phyloP scores from a whole-genome alignment of 2,888 invertebrate genomes.

The Pseudanteris insignis region DNA sequence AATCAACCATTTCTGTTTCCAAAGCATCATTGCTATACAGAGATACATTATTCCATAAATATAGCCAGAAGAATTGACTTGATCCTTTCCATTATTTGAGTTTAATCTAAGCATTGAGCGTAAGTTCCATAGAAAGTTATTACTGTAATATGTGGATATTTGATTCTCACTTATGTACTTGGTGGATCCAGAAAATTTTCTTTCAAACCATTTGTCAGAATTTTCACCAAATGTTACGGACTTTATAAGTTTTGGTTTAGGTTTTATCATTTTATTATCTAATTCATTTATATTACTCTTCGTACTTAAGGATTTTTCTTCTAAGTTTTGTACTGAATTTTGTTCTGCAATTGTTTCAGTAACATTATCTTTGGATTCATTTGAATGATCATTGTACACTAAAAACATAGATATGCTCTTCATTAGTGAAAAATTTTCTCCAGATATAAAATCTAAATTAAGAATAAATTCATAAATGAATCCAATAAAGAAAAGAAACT shows the following conservation, averaged over 20 bases:
- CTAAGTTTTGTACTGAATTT: slow-evolving; percentile 2
- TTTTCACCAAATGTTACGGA: slow-evolving; percentile 58
- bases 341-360: slow-evolving; percentile 18
- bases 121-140: slow-evolving; percentile 58
- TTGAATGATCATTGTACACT: slow-evolving; percentile 49
- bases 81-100: slow-evolving; percentile 54
- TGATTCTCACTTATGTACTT: slow-evolving; percentile 5
- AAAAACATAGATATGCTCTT: slow-evolving; percentile 56
- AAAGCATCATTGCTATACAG: slow-evolving; percentile 83
- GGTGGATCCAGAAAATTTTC: slow-evolving; percentile 30
- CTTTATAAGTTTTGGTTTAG: slow-evolving; percentile 48
- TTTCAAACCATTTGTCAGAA: slow-evolving; percentile 44
- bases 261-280: slow-evolving; percentile 14
- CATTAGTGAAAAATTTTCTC: slow-evolving; percentile 60
- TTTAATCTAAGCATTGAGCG: slow-evolving; percentile 55
- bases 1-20: slow-evolving; percentile 85
- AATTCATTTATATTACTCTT: slow-evolving; percentile 11
- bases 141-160: slow-evolving; percentile 47
- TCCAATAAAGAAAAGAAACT: slow-evolving; percentile 74
- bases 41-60: slow-evolving; percentile 83
- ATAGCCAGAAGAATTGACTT: slow-evolving; percentile 67
- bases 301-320: slow-evolving; percentile 11
- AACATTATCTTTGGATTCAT: slow-evolving; percentile 1
- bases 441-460: slow-evolving; percentile 68
- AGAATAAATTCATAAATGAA: slow-evolving; percentile 73